Evolutionary conservation across 2,888 invertebrate species (phyloP), one percentile per base, ranked within the genome.

Genomic region (Lacanobia wlatinum): DNA sequence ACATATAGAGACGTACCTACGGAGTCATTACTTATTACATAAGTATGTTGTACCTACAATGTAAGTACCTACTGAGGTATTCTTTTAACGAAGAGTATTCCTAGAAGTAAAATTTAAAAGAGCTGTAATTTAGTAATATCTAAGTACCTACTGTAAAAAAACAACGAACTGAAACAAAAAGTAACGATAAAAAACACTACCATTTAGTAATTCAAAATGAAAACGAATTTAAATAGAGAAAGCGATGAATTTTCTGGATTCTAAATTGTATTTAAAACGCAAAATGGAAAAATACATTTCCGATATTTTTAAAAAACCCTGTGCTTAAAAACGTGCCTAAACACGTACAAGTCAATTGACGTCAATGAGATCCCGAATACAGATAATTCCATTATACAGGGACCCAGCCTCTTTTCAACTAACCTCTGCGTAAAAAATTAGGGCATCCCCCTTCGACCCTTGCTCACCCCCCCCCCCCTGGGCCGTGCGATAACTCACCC

Each of bases 361-460:
- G 79, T 78, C 85, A 86, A 86, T 80, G 82, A 78, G 86, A 86
- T 86, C 72, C 79, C 73, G 80, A 86, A 84, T 78, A 77, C 81
- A 84, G 84, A 85, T 86, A 84, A 86, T 87, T 75, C 83, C 78
- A 79, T 87, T 84, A 84, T 86, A 84, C 80, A 78, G 80, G 83
- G 82, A 84, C 84, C 88, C 88, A 89, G 87, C 91, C 93, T 93
- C 93, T 93, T 94, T 94, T 92, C 90, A 90, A 90, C 90, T 89
- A 90, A 91, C 91, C 93, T 93, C 92, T 82, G 89, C 89, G 89
- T 92, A 92, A 94, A 95, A 95, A 95, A 95, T 95, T 94, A 94
- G 95, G 95, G 89, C 94, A 94, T 84, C 83, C 85, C 87, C 84
- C 81, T 79, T 70, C 58, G 70, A 76, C 79, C 80, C 84, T 76